These are phyloP conservation scores for Chloroceryle inda DNA, from an alignment of 2,797 vertebrate species.

Conservation along the genomic window DNA sequence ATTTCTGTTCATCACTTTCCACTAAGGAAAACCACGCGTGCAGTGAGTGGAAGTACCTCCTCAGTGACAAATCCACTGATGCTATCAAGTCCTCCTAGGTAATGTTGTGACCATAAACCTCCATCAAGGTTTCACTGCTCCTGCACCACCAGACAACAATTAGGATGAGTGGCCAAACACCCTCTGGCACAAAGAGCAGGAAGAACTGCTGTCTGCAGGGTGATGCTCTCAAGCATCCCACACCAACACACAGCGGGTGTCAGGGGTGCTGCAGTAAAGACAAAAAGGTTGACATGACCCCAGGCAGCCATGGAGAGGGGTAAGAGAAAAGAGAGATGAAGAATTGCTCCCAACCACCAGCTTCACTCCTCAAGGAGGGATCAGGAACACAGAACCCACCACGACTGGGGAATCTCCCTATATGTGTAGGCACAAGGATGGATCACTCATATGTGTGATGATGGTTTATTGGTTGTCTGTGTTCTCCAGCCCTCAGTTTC, in stretches of 20 bases:
- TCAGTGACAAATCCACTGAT: not conserved
- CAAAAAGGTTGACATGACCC: not conserved
- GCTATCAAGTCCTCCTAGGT: not conserved
- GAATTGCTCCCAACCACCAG: no score
- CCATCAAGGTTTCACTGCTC: not conserved
- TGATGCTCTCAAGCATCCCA: not conserved
- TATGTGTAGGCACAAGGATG: not conserved
- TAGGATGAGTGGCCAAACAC: not conserved
- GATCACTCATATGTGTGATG: not conserved
- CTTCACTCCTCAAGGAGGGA: not conserved
- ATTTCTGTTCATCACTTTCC: not conserved
- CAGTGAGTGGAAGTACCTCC: not conserved
- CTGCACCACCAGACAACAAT: not conserved
- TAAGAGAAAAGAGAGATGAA: not conserved
- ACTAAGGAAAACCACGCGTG: not conserved
- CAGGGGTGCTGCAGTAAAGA: not conserved
- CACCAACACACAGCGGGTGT: rapidly evolving
- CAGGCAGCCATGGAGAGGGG: not conserved
- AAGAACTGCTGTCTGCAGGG: not conserved
- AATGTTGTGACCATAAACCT: not conserved
- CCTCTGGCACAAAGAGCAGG: not conserved
- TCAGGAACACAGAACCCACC: not conserved
- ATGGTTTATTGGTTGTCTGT: not conserved
- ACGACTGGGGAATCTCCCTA: rapidly evolving
- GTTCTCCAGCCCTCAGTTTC: not conserved